phyloP scores from a whole-genome alignment of 2,888 invertebrate genomes.

The Nomada goodeniana region DNA sequence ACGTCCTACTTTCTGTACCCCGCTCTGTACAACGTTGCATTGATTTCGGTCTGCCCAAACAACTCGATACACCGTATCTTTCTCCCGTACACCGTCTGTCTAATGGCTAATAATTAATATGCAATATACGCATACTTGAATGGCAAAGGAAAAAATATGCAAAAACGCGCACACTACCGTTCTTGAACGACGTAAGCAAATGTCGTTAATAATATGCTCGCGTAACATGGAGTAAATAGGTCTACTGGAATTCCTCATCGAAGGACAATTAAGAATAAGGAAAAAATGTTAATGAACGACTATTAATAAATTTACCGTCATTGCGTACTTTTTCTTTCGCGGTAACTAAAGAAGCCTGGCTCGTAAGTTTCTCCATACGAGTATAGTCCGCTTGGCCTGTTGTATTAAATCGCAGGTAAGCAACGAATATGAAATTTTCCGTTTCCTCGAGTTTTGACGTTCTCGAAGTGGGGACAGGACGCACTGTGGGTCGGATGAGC shows the following conservation, averaged over 20 bases:
- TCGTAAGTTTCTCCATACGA: background rate
- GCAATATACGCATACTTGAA: slow-evolving; percentile 3
- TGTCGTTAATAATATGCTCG: slow-evolving; percentile 9
- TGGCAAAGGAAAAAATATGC: slow-evolving; percentile 6
- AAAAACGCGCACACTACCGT: background rate
- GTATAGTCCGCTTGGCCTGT: background rate
- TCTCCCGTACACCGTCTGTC: too few relatives aligned
- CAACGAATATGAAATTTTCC: background rate
- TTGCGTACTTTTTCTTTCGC: background rate
- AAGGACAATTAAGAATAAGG: slow-evolving; percentile 23
- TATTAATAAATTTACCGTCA: background rate
- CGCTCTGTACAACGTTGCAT: slow-evolving; percentile 12
- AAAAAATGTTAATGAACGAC: background rate
- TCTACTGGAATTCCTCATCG: background rate
- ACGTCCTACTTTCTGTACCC: slow-evolving; percentile 23
- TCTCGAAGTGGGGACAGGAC: slow-evolving; percentile 32
- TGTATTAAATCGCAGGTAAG: background rate
- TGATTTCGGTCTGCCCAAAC: background rate
- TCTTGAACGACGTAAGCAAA: background rate
- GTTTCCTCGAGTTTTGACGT: background rate
- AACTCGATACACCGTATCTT: background rate
- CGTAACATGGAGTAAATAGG: slow-evolving; percentile 12
- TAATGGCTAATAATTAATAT: slow-evolving; percentile 1
- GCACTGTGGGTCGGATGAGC: slow-evolving; percentile 50
- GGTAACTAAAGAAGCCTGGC: background rate